phyloP scores from a whole-genome alignment of 2,888 invertebrate species.

The Euphydryas editha region DNA sequence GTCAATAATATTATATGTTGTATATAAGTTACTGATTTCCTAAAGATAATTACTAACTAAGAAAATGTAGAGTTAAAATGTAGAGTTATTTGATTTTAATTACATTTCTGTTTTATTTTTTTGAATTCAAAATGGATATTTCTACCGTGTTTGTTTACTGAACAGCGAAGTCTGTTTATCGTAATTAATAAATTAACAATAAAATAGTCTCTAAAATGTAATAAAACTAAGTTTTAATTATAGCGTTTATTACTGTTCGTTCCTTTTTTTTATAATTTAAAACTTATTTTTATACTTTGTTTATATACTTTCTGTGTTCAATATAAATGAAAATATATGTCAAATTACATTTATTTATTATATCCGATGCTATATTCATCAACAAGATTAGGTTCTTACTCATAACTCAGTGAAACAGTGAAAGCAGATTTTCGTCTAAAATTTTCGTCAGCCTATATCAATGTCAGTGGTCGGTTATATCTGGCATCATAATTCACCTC shows the following conservation, averaged over 20 bases:
- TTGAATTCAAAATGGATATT: not conserved
- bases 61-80: not conserved
- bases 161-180: not conserved
- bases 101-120: not conserved
- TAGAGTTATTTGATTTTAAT: not conserved
- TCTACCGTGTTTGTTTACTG: not conserved
- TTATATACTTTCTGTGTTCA: not conserved
- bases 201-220: not conserved
- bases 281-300: not conserved
- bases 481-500: constrained; percentile 59
- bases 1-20: no score
- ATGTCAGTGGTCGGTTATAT: constrained; percentile 48
- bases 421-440: constrained; percentile 22
- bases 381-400: constrained; percentile 5
- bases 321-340: not conserved
- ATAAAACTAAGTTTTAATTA: not conserved
- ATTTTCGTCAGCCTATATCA: constrained; percentile 42
- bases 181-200: not conserved
- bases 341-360: constrained; percentile 7
- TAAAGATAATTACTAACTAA: no score
- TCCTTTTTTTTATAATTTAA: not conserved
- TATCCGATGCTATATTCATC: constrained; percentile 1
- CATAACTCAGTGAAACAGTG: constrained; percentile 16
- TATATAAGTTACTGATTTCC: no score
- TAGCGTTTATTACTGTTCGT: not conserved